Conservation (phyloP, 2,113 vertebrate genomes). For the Paradoxurus hermaphroditus region DNA sequence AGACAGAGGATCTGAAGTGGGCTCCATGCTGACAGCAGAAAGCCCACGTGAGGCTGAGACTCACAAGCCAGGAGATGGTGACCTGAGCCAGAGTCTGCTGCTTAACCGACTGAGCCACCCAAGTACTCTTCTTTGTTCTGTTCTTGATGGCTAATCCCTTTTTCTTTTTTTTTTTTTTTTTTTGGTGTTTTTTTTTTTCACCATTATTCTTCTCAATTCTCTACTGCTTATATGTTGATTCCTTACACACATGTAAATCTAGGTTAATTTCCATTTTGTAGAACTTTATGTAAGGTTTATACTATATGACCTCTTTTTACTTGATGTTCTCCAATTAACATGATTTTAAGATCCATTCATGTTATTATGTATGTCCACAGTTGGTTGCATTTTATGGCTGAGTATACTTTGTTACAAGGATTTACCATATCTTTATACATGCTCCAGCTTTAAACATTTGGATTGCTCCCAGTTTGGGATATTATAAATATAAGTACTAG, state of each 20-base stretch:
- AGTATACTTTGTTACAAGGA: neutral
- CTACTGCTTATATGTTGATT: neutral
- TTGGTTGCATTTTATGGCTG: neutral
- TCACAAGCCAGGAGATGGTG: no score
- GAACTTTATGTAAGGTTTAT: neutral
- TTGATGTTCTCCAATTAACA: neutral
- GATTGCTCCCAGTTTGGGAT: neutral
- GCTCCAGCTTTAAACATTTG: neutral
- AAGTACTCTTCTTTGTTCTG: no score
- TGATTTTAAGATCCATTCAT: neutral
- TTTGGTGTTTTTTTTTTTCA: neutral
- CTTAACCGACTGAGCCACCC: no score
- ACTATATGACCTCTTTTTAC: neutral
- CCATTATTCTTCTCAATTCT: neutral
- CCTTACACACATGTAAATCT: neutral
- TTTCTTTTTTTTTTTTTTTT: neutral
- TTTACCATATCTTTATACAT: neutral
- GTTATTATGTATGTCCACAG: neutral
- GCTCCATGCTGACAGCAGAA: no score
- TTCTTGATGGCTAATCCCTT: neutral
- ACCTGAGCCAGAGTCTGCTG: no score
- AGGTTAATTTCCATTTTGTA: neutral
- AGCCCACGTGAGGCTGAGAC: no score
- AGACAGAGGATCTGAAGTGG: no score
- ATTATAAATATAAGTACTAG: neutral